Percentiles rank a stretch among this genome's conserved stretches.
These are phyloP conservation scores for Glaucopsyche alexis DNA, from an alignment of 2,888 invertebrate species.

Conservation along the genomic window DNA sequence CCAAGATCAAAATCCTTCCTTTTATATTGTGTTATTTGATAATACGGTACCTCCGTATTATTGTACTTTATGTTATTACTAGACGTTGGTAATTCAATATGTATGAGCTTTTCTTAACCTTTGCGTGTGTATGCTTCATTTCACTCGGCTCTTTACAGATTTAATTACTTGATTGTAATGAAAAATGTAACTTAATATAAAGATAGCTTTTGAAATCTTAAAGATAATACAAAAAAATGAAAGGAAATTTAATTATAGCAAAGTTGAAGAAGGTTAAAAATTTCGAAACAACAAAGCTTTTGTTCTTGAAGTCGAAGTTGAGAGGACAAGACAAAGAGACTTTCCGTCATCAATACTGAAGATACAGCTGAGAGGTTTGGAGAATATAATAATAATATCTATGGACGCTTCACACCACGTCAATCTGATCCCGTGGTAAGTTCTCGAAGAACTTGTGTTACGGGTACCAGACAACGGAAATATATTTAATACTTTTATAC, in stretches of 20 bases:
- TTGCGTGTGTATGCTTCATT: constrained; percentile 44
- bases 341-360: constrained; percentile 9
- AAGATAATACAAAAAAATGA: neutral
- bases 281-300: neutral
- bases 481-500: no score
- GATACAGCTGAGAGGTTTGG: neutral
- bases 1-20: no score
- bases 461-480: no score
- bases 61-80: neutral
- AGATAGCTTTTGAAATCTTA: neutral
- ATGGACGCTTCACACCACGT: no score
- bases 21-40: no score
- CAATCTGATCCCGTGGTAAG: no score
- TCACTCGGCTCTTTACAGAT: constrained; percentile 37
- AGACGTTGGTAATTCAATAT: constrained; percentile 24
- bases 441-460: no score
- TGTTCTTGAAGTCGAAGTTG: neutral
- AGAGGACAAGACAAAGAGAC: neutral
- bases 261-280: neutral
- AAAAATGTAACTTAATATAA: neutral
- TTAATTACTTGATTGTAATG: constrained; percentile 19
- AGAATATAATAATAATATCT: no score
- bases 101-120: constrained; percentile 33
- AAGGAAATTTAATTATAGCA: neutral
- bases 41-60: no score